Conservation (phyloP, 2,888 invertebrate genomes). For the Spialia ferax region DNA sequence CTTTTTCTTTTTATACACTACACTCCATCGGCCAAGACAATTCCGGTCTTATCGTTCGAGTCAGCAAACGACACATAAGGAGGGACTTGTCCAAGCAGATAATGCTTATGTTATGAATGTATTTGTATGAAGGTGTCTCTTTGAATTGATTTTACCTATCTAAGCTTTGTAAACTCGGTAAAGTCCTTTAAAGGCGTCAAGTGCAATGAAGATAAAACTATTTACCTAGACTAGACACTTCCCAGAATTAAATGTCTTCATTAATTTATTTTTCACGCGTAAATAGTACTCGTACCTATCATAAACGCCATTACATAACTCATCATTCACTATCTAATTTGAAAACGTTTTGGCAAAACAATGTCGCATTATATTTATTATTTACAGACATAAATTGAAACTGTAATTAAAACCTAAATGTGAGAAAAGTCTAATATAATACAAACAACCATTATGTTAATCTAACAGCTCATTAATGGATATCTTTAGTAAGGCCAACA, state of each 20-base stretch:
- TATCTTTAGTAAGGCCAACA: slow-evolving; percentile 12
- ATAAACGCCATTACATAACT: too few relatives aligned
- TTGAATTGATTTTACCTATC: neutral
- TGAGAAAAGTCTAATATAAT: slow-evolving; percentile 23
- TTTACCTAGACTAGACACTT: too few relatives aligned
- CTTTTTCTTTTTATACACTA: too few relatives aligned
- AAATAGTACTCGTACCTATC: too few relatives aligned
- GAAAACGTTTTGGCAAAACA: neutral
- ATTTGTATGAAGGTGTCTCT: neutral
- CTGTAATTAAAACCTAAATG: slow-evolving; percentile 20
- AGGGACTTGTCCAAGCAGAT: neutral
- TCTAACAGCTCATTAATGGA: slow-evolving; percentile 37
- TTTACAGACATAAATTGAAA: neutral
- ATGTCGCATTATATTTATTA: neutral
- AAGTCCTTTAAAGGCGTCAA: too few relatives aligned
- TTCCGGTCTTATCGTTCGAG: slow-evolving; percentile 29
- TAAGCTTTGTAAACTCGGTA: neutral
- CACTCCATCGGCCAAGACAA: slow-evolving; percentile 29
- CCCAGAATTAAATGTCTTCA: too few relatives aligned
- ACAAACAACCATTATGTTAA: slow-evolving; percentile 22
- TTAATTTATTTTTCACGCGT: too few relatives aligned
- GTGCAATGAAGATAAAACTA: neutral
- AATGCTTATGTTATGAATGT: slow-evolving; percentile 4
- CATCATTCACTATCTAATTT: neutral
- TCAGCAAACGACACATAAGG: slow-evolving; percentile 16